Evolutionary conservation across 2,888 invertebrate species (phyloP).

Genomic region (Monoplex corrugatus): DNA sequence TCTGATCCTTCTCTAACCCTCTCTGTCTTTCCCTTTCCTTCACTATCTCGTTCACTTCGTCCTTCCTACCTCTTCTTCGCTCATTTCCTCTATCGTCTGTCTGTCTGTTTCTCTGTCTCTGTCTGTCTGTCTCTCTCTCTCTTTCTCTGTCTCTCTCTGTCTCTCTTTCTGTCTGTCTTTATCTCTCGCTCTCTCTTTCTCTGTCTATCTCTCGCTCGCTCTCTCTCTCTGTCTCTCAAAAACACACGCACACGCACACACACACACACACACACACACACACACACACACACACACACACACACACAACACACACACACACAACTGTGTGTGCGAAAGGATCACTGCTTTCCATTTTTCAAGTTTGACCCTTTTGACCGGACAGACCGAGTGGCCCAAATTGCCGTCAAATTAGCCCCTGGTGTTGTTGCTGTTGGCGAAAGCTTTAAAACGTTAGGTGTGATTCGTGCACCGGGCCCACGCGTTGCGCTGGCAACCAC

Average conservation of each 20-base stretch:
- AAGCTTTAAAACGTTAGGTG: no score
- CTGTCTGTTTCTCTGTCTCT: background rate
- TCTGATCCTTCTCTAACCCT: background rate
- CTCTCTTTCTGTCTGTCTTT: slow-evolving; percentile 1
- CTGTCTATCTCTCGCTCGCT: background rate
- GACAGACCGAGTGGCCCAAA: background rate
- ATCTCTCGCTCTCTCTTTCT: background rate
- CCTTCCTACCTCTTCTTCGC: background rate
- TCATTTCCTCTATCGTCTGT: no score
- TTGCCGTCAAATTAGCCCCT: no score
- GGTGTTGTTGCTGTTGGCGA: no score
- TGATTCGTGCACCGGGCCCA: no score
- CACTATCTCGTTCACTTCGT: background rate
- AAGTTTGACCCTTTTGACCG: background rate
- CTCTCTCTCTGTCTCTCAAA: background rate
- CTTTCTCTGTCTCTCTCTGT: background rate
- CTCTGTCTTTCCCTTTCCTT: background rate
- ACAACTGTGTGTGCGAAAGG: no score
- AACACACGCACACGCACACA: slow-evolving; percentile 13
- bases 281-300: background rate
- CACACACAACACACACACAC: slow-evolving; percentile 17
- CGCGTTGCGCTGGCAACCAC: no score
- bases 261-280: background rate
- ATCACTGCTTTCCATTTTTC: no score
- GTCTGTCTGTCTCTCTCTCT: background rate